A percentile compares a stretch with the other conserved stretches of the same genome.
phyloP scores from a whole-genome alignment of 2,888 invertebrate species.

The Andrena haemorrhoa region DNA sequence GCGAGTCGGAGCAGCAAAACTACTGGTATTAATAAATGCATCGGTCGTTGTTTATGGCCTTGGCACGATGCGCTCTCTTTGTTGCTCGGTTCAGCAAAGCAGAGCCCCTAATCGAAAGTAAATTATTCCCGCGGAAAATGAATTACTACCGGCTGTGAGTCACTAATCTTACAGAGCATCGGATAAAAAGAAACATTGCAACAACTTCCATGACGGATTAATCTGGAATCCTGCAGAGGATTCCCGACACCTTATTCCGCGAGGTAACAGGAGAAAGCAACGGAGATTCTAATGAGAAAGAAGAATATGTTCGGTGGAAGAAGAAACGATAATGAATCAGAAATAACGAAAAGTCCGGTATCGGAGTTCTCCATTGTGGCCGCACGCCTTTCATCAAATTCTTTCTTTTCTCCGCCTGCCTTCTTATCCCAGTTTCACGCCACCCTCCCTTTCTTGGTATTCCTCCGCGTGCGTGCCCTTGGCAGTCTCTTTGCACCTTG shows the following conservation, averaged over 20 bases:
- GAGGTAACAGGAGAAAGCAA: background rate
- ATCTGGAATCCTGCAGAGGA: background rate
- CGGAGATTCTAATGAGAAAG: slow-evolving; percentile 12
- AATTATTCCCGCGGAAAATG: background rate
- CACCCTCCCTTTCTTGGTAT: background rate
- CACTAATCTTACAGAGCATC: background rate
- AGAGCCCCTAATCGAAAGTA: slow-evolving; percentile 29
- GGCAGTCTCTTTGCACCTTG: slow-evolving; percentile 46
- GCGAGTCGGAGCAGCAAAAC: background rate
- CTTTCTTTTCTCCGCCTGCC: background rate
- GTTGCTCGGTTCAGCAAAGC: background rate
- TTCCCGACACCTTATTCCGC: slow-evolving; percentile 1
- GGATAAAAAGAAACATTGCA: background rate
- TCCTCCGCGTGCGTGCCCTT: background rate
- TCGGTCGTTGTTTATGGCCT: slow-evolving; percentile 26
- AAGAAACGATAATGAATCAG: slow-evolving; percentile 67
- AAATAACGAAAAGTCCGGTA: slow-evolving; percentile 65
- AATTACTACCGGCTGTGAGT: slow-evolving; percentile 24
- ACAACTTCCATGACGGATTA: background rate
- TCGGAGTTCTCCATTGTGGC: slow-evolving; percentile 43
- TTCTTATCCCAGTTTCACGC: background rate
- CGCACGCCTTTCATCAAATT: slow-evolving; percentile 24
- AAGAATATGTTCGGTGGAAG: background rate
- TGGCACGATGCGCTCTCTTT: slow-evolving; percentile 24
- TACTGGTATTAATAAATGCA: slow-evolving; percentile 29